These are phyloP conservation scores for Cynoglossus semilaevis DNA, from an alignment of 2,113 vertebrate genomes.

Conservation along the genomic window DNA sequence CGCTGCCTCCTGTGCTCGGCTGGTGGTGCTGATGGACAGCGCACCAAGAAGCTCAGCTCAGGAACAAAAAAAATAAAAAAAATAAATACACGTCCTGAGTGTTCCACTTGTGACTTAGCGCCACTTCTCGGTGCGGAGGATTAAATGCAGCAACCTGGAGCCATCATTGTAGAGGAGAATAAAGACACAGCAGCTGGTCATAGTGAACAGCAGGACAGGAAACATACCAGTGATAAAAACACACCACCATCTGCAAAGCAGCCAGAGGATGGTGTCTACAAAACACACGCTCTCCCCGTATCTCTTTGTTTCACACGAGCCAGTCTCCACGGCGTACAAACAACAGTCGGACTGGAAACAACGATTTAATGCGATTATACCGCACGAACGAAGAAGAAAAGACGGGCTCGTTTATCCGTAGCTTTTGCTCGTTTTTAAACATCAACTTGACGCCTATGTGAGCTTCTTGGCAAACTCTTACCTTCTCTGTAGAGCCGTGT, in stretches of 20 bases:
- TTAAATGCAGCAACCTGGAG: conserved; percentile 17
- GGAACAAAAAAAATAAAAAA: conserved; percentile 31
- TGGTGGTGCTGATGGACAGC: conserved; percentile 79
- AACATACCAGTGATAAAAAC: conserved; percentile 45
- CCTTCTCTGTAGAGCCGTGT: conserved; percentile 32
- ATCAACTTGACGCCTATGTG: conserved; percentile 43
- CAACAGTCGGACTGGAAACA: conserved; percentile 20
- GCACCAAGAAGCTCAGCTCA: conserved; percentile 58
- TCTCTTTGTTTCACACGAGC: neutral
- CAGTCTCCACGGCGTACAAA: neutral
- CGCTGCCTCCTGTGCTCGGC: conserved; percentile 55
- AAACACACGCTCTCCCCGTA: neutral
- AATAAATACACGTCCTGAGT: conserved; percentile 1
- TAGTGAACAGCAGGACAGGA: conserved; percentile 15
- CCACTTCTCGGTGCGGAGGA: conserved; percentile 60
- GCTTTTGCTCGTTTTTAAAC: conserved; percentile 18
- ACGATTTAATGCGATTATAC: conserved; percentile 12
- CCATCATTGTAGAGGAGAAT: too few species aligned
- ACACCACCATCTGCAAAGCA: conserved; percentile 63
- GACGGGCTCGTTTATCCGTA: conserved; percentile 27
- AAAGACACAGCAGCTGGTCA: conserved; percentile 48
- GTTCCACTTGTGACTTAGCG: conserved; percentile 14
- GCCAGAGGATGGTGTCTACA: conserved; percentile 29
- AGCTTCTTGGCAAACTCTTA: conserved; percentile 50
- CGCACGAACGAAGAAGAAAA: conserved; percentile 33